phyloP scores from a whole-genome alignment of 2,888 invertebrate genomes.

The Drosophila kanekoi region DNA sequence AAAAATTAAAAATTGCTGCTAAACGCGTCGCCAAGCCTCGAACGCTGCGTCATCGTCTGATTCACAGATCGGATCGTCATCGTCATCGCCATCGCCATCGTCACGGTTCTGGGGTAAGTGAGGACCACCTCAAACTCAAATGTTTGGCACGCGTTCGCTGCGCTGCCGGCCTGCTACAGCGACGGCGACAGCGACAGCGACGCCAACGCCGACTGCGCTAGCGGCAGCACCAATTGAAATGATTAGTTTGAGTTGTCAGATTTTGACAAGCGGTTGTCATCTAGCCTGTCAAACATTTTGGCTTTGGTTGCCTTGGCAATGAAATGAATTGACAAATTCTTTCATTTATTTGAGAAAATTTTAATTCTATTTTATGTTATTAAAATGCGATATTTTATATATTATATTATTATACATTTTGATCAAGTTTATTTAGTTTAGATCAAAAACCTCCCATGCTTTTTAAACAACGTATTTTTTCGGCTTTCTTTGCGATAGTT shows the following conservation, averaged over 20 bases:
- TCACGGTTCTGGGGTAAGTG: slow-evolving; percentile 42
- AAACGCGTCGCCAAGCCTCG: slow-evolving; percentile 28
- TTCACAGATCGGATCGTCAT: slow-evolving; percentile 22
- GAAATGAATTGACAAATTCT: slow-evolving; percentile 62
- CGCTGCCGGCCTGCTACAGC: slow-evolving; percentile 40
- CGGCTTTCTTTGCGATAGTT: neutral
- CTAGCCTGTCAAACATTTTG: slow-evolving; percentile 82
- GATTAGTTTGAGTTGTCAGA: slow-evolving; percentile 84
- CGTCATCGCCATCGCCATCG: slow-evolving; percentile 34
- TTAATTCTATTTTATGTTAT: neutral
- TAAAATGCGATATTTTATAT: no score
- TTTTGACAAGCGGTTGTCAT: slow-evolving; percentile 84
- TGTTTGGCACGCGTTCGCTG: slow-evolving; percentile 73
- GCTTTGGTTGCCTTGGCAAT: slow-evolving; percentile 51
- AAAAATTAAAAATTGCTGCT: slow-evolving; percentile 33
- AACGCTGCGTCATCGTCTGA: slow-evolving; percentile 47
- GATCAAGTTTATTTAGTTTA: no score
- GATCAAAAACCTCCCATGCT: no score
- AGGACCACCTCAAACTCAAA: slow-evolving; percentile 40
- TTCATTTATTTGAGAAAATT: slow-evolving; percentile 35
- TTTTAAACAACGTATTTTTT: no score
- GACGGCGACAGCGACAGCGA: slow-evolving; percentile 4
- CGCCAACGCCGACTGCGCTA: slow-evolving; percentile 14
- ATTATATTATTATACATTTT: no score
- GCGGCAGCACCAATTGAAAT: slow-evolving; percentile 60